Conservation (phyloP, 2,113 vertebrate genomes). For the Hippocampus mohnikei region DNA sequence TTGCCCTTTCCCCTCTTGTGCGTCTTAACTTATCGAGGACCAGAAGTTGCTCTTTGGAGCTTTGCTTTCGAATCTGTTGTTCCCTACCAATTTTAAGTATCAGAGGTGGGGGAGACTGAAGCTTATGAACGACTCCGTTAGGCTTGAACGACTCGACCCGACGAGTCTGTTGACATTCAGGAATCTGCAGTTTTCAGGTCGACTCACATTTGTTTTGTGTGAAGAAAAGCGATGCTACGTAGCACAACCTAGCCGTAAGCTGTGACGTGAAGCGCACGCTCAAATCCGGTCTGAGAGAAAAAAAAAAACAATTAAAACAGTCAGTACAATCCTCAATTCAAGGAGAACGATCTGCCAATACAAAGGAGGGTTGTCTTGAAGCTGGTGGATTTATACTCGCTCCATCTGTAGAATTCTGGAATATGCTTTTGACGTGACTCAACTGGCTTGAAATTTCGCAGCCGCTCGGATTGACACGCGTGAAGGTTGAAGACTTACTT, state of each 20-base stretch:
- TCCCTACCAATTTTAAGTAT: slow-evolving; percentile 23
- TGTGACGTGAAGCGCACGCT: too few relatives aligned
- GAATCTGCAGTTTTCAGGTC: background rate
- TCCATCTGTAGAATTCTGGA: too few relatives aligned
- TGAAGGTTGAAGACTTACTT: too few relatives aligned
- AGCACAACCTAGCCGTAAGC: too few relatives aligned
- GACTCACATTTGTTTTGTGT: background rate
- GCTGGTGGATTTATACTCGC: too few relatives aligned
- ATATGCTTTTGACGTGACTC: background rate
- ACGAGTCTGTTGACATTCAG: background rate
- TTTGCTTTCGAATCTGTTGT: slow-evolving; percentile 39
- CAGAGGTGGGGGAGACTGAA: background rate
- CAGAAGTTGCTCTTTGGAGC: slow-evolving; percentile 41
- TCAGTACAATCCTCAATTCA: too few relatives aligned
- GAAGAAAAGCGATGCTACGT: background rate
- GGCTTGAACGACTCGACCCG: background rate
- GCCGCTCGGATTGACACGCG: background rate
- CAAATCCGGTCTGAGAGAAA: too few relatives aligned
- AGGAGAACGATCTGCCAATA: too few relatives aligned
- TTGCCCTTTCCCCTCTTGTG: slow-evolving; percentile 41
- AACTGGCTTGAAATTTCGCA: background rate
- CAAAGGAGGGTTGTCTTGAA: too few relatives aligned
- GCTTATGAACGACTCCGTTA: background rate
- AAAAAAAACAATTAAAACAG: too few relatives aligned
- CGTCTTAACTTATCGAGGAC: slow-evolving; percentile 74